phyloP scores from a whole-genome alignment of 2,113 vertebrate species.

The Colius striatus region DNA sequence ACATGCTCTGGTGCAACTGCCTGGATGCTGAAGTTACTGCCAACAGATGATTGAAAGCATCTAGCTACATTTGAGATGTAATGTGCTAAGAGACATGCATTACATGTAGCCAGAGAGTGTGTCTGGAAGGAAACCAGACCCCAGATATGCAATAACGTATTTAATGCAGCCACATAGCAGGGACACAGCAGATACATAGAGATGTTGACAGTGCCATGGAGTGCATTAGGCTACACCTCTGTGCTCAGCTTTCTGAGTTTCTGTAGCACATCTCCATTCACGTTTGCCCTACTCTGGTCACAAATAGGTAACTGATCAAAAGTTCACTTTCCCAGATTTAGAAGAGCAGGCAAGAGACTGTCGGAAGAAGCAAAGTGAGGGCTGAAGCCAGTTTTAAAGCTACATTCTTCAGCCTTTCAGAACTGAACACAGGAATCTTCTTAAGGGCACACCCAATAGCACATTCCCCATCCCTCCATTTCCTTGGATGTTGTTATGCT shows the following conservation, averaged over 20 bases:
- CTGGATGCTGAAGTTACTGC: neutral
- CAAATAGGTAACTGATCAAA: neutral
- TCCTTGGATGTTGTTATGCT: neutral
- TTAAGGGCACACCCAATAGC: neutral
- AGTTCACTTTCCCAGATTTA: neutral
- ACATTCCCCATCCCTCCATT: no score
- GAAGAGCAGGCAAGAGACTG: neutral
- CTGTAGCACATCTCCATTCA: neutral
- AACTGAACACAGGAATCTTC: neutral
- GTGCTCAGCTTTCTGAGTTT: neutral
- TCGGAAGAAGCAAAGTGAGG: neutral
- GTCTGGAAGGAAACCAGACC: neutral
- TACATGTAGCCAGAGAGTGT: neutral
- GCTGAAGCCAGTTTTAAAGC: neutral
- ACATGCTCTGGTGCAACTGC: neutral
- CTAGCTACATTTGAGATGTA: neutral
- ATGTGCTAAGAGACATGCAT: neutral
- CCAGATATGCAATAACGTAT: neutral
- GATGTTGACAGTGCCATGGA: neutral
- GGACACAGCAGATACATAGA: neutral
- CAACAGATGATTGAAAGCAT: neutral
- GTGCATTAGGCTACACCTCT: neutral
- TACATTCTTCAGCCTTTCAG: neutral
- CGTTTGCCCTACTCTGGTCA: neutral
- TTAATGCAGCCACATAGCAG: neutral